Evolutionary conservation across 2,888 invertebrate genomes (phyloP).

Genomic region (Aplocera efformata): DNA sequence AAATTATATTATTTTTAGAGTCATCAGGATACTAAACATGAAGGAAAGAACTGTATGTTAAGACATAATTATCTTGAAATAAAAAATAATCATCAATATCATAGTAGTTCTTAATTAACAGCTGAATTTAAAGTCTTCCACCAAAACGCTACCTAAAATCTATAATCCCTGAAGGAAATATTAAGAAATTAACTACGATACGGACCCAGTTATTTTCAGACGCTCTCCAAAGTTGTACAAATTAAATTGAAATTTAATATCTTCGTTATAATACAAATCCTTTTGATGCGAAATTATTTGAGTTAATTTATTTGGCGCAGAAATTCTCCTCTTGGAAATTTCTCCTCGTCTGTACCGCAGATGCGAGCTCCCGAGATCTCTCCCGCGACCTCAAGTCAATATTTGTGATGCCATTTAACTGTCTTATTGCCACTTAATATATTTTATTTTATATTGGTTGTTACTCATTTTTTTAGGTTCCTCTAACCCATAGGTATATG

Average conservation of each 20-base stretch:
- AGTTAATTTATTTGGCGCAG: too few species aligned
- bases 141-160: too few species aligned
- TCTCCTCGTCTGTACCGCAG: slow-evolving; percentile 14
- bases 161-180: too few species aligned
- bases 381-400: slow-evolving; percentile 60
- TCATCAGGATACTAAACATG: too few species aligned
- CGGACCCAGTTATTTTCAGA: slow-evolving; percentile 3
- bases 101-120: too few species aligned
- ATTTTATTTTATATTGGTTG: slow-evolving; percentile 56
- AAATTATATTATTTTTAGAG: too few species aligned
- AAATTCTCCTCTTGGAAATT: neutral
- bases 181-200: too few species aligned
- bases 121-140: too few species aligned
- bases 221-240: neutral
- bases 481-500: too few species aligned
- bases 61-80: too few species aligned
- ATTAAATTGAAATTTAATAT: neutral
- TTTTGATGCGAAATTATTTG: slow-evolving; percentile 26
- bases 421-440: slow-evolving; percentile 47
- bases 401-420: slow-evolving; percentile 70
- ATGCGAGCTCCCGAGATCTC: slow-evolving; percentile 34
- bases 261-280: slow-evolving; percentile 20
- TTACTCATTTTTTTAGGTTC: slow-evolving; percentile 39
- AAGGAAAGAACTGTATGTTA: too few species aligned
- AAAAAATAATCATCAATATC: too few species aligned